Evolutionary conservation across 1,140 invertebrate genomes (phyloP).

Genomic region (Bombyx mandarina): DNA sequence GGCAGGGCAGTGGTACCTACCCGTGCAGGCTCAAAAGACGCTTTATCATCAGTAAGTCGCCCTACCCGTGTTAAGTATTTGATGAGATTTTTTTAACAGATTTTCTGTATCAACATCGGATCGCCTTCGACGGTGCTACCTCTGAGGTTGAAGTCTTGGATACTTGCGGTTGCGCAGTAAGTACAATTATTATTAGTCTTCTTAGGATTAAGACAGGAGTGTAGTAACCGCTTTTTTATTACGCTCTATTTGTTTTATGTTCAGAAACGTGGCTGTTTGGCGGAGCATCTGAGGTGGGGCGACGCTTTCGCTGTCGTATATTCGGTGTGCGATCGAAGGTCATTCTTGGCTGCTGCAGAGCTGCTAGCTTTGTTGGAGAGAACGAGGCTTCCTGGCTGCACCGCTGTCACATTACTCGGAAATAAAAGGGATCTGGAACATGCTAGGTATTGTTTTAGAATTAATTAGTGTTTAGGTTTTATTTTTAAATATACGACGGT

Average conservation of each 20-base stretch:
- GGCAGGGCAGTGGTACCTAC: too few relatives aligned
- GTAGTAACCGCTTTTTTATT: too few relatives aligned
- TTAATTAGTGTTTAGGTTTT: neutral
- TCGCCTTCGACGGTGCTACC: constrained; percentile 81
- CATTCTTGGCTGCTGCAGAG: constrained; percentile 81
- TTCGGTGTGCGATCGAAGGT: constrained; percentile 82
- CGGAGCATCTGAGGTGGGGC: constrained; percentile 85
- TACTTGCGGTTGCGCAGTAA: constrained; percentile 83
- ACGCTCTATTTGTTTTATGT: constrained; percentile 15
- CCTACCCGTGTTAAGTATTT: neutral
- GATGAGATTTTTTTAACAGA: constrained; percentile 72
- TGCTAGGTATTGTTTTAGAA: constrained; percentile 70
- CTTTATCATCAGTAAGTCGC: too few relatives aligned
- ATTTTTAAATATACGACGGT: too few relatives aligned
- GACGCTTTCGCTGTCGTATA: constrained; percentile 90
- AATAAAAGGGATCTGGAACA: constrained; percentile 89
- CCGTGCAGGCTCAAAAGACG: too few relatives aligned
- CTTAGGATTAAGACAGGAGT: too few relatives aligned
- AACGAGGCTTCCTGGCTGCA: constrained; percentile 78
- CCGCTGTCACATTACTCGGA: constrained; percentile 81
- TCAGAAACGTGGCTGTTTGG: constrained; percentile 77
- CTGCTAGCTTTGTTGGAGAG: constrained; percentile 79
- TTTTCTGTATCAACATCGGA: constrained; percentile 82
- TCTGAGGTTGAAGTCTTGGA: constrained; percentile 87
- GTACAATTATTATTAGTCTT: constrained; percentile 29